Base-by-base conservation (phyloP, 2,797 vertebrate species). In the Hippocampus kuda region DNA sequence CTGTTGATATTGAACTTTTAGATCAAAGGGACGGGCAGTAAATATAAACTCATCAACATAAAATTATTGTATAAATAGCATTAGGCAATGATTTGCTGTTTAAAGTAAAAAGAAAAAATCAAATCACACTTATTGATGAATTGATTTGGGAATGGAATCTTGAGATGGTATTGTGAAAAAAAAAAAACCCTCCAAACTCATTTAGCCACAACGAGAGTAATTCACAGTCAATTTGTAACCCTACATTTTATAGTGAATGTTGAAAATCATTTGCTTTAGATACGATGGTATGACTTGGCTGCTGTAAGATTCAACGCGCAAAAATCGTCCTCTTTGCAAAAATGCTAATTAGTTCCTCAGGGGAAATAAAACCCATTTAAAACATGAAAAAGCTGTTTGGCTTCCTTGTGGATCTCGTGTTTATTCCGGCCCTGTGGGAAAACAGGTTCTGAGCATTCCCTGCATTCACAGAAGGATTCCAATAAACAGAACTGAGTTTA, bases 331-430 rank as follows among this genome's bases (percentile, higher is more conserved):
- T 76, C 85, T 88, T 87, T 60, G 51, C 85, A 88, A 88, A 89
- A 88, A 88, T 85, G 85, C 84, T 87, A 90, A 92, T 90, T 88
- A 88, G 82, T 85, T 85, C 87, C 90, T 90, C 89, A 89, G 91
- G 90, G 85, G 87, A 87, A 83, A 90, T 84, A 18, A 81, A 89
- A 88, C 82, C 83, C 41, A 90, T 87, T 87, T 88, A 88, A 83
- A 89, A 82, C 82, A 87, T 73, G 77, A 85, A 86, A 84, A 82
- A 86, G 81, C 77, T 83, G 85, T 76, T 87, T 88, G 85, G 74
- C 81, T 83, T 75, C 82, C 70, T 69, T 85, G 77, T 79, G 66
- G 66, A 79, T 77, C 26, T 66, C 75, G 82, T 80, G 85, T 89
- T 90, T 89, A 87, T 81, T 44, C 63, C 18, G 7, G 13, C 27